Evolutionary conservation across 2,113 vertebrate species (phyloP).

Genomic region (Erpornis zantholeuca): DNA sequence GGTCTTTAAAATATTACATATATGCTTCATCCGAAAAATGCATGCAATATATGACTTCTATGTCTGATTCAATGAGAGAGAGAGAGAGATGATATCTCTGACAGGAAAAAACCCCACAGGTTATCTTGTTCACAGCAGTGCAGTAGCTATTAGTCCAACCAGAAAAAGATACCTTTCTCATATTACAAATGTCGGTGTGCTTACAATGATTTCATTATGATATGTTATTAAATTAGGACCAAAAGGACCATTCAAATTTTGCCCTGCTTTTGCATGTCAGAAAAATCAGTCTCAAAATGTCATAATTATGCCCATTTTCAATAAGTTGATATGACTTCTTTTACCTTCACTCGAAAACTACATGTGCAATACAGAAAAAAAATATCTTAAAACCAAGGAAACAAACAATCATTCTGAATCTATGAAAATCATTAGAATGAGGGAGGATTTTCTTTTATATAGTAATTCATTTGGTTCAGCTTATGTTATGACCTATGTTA

Average conservation of each 20-base stretch:
- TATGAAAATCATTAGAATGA: background rate
- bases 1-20: background rate
- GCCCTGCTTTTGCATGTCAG: background rate
- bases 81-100: background rate
- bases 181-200: background rate
- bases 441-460: background rate
- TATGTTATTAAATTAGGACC: background rate
- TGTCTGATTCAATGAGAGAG: background rate
- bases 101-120: rapidly evolving
- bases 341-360: background rate
- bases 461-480: background rate
- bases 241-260: background rate
- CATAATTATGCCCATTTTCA: background rate
- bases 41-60: background rate
- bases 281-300: background rate
- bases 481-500: background rate
- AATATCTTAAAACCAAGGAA: background rate
- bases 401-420: background rate
- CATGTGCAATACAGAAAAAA: background rate
- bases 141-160: background rate
- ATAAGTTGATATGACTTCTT: background rate
- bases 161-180: background rate
- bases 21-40: background rate
- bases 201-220: background rate
- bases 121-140: background rate